phyloP scores from a whole-genome alignment of 2,113 vertebrate genomes.

The Caretta caretta region DNA sequence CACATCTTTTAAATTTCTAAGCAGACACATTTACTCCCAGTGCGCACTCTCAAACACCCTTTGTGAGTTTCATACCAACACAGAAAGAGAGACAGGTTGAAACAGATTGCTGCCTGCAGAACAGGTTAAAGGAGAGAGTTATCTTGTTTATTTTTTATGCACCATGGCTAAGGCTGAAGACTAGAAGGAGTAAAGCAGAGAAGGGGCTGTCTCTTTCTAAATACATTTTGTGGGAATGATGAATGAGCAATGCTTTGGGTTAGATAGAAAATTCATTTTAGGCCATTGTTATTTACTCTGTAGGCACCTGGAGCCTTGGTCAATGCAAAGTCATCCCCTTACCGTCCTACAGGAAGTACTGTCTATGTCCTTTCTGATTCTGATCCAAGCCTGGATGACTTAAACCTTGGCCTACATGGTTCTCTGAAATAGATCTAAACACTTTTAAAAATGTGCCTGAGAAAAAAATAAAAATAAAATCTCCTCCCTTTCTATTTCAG shows the following conservation, averaged over 20 bases:
- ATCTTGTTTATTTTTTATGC: constrained; percentile 17
- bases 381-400: neutral
- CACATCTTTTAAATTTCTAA: neutral
- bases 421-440: constrained; percentile 16
- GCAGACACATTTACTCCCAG: neutral
- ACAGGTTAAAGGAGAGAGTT: constrained; percentile 34
- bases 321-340: constrained; percentile 50
- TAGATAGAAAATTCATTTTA: constrained; percentile 41
- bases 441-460: constrained; percentile 22
- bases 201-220: constrained; percentile 31
- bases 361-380: neutral
- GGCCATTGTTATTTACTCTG: constrained; percentile 31
- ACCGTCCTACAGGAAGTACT: neutral
- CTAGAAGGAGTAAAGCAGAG: neutral
- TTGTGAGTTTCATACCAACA: neutral
- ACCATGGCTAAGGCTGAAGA: neutral
- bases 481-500: neutral
- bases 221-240: constrained; percentile 61
- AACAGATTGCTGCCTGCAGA: constrained; percentile 59
- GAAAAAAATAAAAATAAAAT: constrained; percentile 6
- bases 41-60: neutral
- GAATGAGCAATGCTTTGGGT: constrained; percentile 44
- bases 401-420: constrained; percentile 2
- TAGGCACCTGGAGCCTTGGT: constrained; percentile 32
- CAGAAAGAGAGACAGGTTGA: constrained; percentile 41